Base-by-base conservation (phyloP, 1,140 invertebrate genomes). In the Aphaenogaster rudis region DNA sequence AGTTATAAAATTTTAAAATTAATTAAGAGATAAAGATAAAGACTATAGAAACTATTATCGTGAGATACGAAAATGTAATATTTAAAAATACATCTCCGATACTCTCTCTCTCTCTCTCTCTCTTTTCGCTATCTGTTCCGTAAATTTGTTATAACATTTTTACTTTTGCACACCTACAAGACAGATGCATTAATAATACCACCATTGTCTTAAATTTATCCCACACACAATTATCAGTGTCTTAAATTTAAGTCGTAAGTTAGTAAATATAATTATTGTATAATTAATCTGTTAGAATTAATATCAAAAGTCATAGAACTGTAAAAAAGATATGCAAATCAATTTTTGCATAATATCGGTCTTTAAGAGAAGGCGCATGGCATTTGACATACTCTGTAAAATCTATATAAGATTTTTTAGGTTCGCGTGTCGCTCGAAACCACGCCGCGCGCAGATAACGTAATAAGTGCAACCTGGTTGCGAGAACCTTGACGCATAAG, bases 401-500 rank as follows among this genome's bases (percentile, higher is more conserved):
- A 69, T 54, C 15, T 28, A 36, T 21, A 80, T 8, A 7, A 36
- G n/a, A 54, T 67, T 80, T 54, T 54, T 48, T 59, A 67, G 4
- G 36, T 36, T 89, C 74, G 88, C 88, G 87, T 88, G 88, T 0
- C 21, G 50, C 6, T 50, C 21, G 42, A 77, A 84, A 82, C 72
- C 13, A 21, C n/a, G n/a, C 13, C 13, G 54, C 13, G 54, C 36
- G 1, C 33, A 63, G 45, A 63, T 66, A 69, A 67, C 63, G 42
- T 66, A 67, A 74, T 50, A 88, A 81, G 67, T 88, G 71, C 52
- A 79, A 21, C 28, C 33, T 63, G 21, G 21, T 64, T 78, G 50
- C 48, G 52, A 77, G 45, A 86, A 72, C 88, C 88, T 89, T 89
- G 88, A 69, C 74, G 87, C 57, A 67, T 67, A 88, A 86, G 87